A percentile compares a stretch with the other conserved stretches of the same genome.
Evolutionary conservation across 2,888 invertebrate genomes (phyloP).

Genomic region (Dioctria linearis): DNA sequence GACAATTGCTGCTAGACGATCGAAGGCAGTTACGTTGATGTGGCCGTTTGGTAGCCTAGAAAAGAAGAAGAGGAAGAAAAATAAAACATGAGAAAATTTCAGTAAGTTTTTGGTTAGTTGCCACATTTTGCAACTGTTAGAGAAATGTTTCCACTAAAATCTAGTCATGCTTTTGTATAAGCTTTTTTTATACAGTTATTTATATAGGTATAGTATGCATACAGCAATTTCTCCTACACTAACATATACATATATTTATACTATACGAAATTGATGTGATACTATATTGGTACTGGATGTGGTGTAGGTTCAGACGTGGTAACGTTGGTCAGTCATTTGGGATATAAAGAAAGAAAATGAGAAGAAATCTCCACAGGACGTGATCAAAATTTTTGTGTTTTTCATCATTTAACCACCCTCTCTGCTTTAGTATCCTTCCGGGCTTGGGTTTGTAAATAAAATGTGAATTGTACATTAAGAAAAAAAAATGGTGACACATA

Average conservation of each 20-base stretch:
- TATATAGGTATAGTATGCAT: neutral
- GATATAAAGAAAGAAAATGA: constrained; percentile 30
- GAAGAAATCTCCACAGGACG: constrained; percentile 45
- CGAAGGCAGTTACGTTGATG: constrained; percentile 80
- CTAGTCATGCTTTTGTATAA: neutral
- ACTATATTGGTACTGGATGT: neutral
- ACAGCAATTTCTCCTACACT: too few relatives aligned
- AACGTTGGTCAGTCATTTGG: constrained; percentile 28
- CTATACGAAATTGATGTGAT: too few relatives aligned
- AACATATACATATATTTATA: too few relatives aligned
- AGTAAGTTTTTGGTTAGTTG: constrained; percentile 24
- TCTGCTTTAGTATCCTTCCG: neutral
- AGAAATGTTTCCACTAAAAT: neutral
- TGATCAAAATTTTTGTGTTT: constrained; percentile 48
- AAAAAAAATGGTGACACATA: constrained; percentile 12
- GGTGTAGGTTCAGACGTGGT: constrained; percentile 3
- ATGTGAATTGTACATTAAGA: neutral
- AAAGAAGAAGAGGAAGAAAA: constrained; percentile 58
- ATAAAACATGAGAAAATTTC: constrained; percentile 57
- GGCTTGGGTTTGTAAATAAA: neutral
- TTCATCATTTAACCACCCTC: constrained; percentile 3
- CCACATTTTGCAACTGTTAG: constrained; percentile 2
- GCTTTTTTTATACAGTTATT: neutral
- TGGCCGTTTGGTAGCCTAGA: constrained; percentile 85
- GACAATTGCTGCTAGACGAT: constrained; percentile 70